Evolutionary conservation across 2,113 vertebrate species (phyloP), one percentile per base, ranked within the genome.

Genomic region (Otocyon megalotis): DNA sequence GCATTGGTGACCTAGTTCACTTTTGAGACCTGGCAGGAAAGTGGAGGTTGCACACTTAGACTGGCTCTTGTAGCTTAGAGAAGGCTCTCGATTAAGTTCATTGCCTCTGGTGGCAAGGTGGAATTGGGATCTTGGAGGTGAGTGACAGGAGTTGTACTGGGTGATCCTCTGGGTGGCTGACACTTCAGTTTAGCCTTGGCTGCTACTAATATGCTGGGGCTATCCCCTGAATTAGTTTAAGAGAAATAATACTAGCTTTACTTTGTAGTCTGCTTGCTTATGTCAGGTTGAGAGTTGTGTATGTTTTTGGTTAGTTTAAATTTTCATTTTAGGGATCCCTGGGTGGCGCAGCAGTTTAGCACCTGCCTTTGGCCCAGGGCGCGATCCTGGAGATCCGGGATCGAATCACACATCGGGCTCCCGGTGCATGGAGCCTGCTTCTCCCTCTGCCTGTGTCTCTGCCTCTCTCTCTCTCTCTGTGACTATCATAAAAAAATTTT

Each of bases 311-410:
- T 69, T 69, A 69, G 24, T 85, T 94, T 94, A 82, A 76, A 58
- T 67, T 95, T 92, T 65, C 67, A 86, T 74, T 93, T 81, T 32
- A n/a, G n/a, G n/a, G n/a, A n/a, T n/a, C n/a, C n/a, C n/a, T n/a
- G n/a, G n/a, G n/a, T n/a, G n/a, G n/a, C n/a, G n/a, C n/a, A n/a
- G n/a, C n/a, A n/a, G n/a, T n/a, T n/a, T n/a, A n/a, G n/a, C n/a
- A n/a, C n/a, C n/a, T n/a, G n/a, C n/a, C n/a, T n/a, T n/a, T n/a
- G n/a, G n/a, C n/a, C n/a, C n/a, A n/a, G n/a, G n/a, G n/a, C n/a
- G n/a, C n/a, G n/a, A n/a, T n/a, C n/a, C n/a, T n/a, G n/a, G n/a
- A n/a, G n/a, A n/a, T n/a, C n/a, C n/a, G n/a, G n/a, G n/a, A n/a
- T n/a, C n/a, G n/a, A n/a, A n/a, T n/a, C n/a, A n/a, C n/a, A n/a